A percentile compares a stretch with the other conserved stretches of the same genome.
Evolutionary conservation across 1,140 invertebrate genomes (phyloP).

Genomic region (Diachasma alloeum): DNA sequence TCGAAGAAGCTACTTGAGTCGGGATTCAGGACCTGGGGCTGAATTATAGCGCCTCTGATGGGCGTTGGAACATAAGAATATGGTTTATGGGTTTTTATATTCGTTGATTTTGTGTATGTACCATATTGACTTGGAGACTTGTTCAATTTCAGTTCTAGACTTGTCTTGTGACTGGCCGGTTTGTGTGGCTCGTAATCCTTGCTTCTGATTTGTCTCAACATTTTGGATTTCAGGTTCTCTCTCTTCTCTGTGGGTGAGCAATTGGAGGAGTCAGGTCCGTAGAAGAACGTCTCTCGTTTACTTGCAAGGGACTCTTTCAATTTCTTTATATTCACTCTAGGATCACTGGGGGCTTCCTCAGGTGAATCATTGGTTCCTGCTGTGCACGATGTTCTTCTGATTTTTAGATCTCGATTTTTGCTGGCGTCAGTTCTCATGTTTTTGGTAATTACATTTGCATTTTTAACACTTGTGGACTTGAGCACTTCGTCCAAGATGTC

Average conservation of each 20-base stretch:
- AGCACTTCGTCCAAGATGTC: neutral
- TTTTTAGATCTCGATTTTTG: neutral
- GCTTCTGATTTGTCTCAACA: constrained; percentile 32
- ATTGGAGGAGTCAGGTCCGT: constrained; percentile 15
- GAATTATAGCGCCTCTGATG: constrained; percentile 40
- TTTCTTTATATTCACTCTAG: constrained; percentile 41
- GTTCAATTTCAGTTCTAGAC: constrained; percentile 41
- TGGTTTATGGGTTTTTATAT: constrained; percentile 24
- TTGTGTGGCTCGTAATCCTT: constrained; percentile 47
- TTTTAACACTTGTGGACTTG: neutral
- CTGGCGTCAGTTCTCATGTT: neutral
- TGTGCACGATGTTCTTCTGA: neutral
- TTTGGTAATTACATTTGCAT: constrained; percentile 10
- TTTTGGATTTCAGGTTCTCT: constrained; percentile 22
- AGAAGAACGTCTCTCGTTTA: constrained; percentile 46
- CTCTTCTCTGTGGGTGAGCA: neutral
- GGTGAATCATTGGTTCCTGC: constrained; percentile 13
- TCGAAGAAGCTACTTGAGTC: constrained; percentile 46
- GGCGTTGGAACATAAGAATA: constrained; percentile 33
- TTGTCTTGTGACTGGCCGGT: constrained; percentile 51
- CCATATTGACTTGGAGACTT: constrained; percentile 36
- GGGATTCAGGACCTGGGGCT: constrained; percentile 41
- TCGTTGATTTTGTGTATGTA: constrained; percentile 25
- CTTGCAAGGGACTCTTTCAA: constrained; percentile 44
- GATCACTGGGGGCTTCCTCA: constrained; percentile 35